phyloP scores from a whole-genome alignment of 2,113 vertebrate species.

The Pluvianellus socialis region DNA sequence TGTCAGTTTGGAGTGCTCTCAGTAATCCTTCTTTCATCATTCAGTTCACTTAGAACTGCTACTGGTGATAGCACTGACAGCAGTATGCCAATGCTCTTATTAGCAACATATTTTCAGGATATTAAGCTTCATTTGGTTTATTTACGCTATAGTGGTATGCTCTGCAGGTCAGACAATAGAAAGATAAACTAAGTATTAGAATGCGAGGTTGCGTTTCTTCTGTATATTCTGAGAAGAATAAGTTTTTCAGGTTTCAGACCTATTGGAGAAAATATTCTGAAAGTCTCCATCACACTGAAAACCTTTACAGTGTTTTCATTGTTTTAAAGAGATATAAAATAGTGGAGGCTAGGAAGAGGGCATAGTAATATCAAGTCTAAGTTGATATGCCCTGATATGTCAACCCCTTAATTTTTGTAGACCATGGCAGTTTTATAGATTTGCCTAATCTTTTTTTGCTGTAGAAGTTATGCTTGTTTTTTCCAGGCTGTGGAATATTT shows the following conservation, averaged over 20 bases:
- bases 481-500: not conserved
- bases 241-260: not conserved
- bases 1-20: not conserved
- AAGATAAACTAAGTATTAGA: not conserved
- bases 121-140: not conserved
- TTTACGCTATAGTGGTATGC: accelerated
- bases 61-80: not conserved
- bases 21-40: not conserved
- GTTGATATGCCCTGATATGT: not conserved
- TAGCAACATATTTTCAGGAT: not conserved
- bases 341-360: not conserved
- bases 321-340: not conserved
- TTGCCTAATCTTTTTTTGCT: not conserved
- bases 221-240: not conserved
- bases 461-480: not conserved
- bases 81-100: not conserved
- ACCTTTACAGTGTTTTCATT: not conserved
- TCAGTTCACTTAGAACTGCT: not conserved
- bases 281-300: not conserved
- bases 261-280: not conserved
- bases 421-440: not conserved
- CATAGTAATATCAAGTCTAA: not conserved
- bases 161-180: not conserved
- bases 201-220: not conserved
- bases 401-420: not conserved